Base-by-base conservation (phyloP, 2,113 vertebrate species). In the Megatriorchis doriae region DNA sequence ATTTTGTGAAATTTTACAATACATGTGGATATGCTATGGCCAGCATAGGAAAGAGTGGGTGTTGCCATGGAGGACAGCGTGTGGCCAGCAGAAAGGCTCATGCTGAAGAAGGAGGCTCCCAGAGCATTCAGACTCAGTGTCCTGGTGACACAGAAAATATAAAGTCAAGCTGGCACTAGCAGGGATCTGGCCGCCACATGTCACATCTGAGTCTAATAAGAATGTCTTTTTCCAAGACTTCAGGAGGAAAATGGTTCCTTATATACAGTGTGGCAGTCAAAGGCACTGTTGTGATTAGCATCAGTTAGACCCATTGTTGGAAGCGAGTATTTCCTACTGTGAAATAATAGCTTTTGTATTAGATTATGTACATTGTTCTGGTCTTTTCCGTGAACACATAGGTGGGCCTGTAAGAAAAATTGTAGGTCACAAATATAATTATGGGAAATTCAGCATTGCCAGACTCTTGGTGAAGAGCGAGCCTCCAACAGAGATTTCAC, bases 11-110 rank as follows among this genome's bases (percentile, higher is more conserved):
- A 20, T 86, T 75, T 75, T 88, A 34, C n/a, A 72, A 8, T 52
- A 40, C 2, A 4, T 23, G 16, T 66, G 42, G 43, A 15, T 16
- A 3, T 26, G 19, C 55, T 72, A 2, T 52, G 70, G 6, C 36
- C 68, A 73, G 38, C 47, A 15, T 26, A 38, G 25, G 13, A 38
- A 8, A 61, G 26, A 38, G 13, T 17, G 17, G 16, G 19, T 77
- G 38, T 53, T 86, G 27, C 40, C 4, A 0, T 43, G 23, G 23
- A 43, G 26, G 16, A n/a, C 20, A 43, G 10, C 0, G 0, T 47
- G 22, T 79, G 32, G 38, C 5, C 21, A 20, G 5, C 31, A 4
- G 26, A 93, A 70, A 40, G 20, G 26, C 14, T 73, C 21, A 8
- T 22, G 15, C 5, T 52, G 27, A 71, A 73, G 36, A 58, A 58